These are phyloP conservation scores for Diabrotica undecimpunctata DNA, from an alignment of 1,140 invertebrate species.

Conservation along the genomic window DNA sequence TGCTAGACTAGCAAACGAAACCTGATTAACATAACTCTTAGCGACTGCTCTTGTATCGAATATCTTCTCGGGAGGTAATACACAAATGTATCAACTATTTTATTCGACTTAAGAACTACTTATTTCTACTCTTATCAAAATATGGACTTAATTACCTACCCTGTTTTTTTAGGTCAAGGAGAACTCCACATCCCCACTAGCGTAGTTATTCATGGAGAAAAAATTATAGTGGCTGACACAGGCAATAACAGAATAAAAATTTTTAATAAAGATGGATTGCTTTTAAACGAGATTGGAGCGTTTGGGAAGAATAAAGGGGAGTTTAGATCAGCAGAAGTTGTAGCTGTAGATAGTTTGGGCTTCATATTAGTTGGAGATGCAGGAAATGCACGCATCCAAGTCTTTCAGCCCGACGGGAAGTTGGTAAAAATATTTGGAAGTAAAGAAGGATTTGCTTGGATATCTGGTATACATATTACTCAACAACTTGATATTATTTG, in stretches of 20 bases:
- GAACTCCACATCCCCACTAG: conserved; percentile 65
- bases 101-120: too few species aligned
- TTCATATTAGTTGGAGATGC: conserved; percentile 74
- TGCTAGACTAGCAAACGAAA: too few species aligned
- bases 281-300: conserved; percentile 56
- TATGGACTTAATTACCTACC: too few species aligned
- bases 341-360: conserved; percentile 66
- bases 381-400: conserved; percentile 72
- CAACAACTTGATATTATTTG: conserved; percentile 64
- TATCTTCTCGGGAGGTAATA: too few species aligned
- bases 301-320: conserved; percentile 60
- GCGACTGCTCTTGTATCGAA: too few species aligned
- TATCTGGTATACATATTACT: conserved; percentile 66
- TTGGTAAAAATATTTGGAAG: conserved; percentile 63
- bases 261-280: conserved; percentile 52
- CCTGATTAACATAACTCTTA: too few species aligned
- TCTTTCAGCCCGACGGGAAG: conserved; percentile 64
- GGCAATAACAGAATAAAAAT: conserved; percentile 64
- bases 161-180: conserved; percentile 28
- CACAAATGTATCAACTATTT: too few species aligned
- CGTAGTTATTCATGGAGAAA: conserved; percentile 56
- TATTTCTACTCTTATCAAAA: too few species aligned
- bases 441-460: conserved; percentile 64
- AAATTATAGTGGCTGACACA: conserved; percentile 60
- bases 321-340: conserved; percentile 63